A percentile compares a stretch with the other conserved stretches of the same genome.
Conservation (phyloP, 2,113 vertebrate genomes). For the Brachionichthys hirsutus region DNA sequence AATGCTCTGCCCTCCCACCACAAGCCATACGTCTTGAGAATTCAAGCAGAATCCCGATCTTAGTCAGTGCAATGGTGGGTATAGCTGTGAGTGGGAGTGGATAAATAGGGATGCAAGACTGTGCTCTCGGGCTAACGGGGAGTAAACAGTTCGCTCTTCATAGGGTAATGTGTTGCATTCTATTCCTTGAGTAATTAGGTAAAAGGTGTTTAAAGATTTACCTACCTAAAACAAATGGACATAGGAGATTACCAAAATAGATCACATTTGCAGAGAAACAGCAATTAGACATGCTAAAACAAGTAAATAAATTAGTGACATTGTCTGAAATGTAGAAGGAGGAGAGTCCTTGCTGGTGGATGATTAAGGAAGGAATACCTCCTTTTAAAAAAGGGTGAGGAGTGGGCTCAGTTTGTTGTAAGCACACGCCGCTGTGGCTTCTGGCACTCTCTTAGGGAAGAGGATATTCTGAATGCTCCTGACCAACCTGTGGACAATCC, state of each 20-base stretch:
- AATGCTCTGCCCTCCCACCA: no score
- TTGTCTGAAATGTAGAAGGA: constrained; percentile 20
- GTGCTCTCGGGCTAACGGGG: constrained; percentile 19
- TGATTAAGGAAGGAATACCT: constrained; percentile 21
- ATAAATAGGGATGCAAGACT: constrained; percentile 19
- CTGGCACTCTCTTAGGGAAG: constrained; percentile 45
- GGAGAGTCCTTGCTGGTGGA: constrained; percentile 14
- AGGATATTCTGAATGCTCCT: constrained; percentile 50
- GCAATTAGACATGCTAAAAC: background rate
- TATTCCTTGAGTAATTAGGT: constrained; percentile 39
- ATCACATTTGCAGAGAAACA: background rate
- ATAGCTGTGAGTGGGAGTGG: constrained; percentile 31
- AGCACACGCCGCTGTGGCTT: constrained; percentile 47
- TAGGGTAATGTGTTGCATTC: constrained; percentile 31
- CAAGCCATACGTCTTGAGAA: constrained; percentile 44
- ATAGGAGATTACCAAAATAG: constrained; percentile 23
- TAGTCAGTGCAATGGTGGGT: constrained; percentile 9
- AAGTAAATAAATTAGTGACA: constrained; percentile 31
- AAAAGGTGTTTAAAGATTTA: constrained; percentile 24
- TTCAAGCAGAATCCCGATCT: constrained; percentile 35
- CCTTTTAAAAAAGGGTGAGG: constrained; percentile 31
- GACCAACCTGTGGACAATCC: constrained; percentile 65
- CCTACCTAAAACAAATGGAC: constrained; percentile 28
- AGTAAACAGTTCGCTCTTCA: background rate
- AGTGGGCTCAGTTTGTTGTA: constrained; percentile 26